phyloP scores from a whole-genome alignment of 2,797 vertebrate species.

The Cuculus canorus region DNA sequence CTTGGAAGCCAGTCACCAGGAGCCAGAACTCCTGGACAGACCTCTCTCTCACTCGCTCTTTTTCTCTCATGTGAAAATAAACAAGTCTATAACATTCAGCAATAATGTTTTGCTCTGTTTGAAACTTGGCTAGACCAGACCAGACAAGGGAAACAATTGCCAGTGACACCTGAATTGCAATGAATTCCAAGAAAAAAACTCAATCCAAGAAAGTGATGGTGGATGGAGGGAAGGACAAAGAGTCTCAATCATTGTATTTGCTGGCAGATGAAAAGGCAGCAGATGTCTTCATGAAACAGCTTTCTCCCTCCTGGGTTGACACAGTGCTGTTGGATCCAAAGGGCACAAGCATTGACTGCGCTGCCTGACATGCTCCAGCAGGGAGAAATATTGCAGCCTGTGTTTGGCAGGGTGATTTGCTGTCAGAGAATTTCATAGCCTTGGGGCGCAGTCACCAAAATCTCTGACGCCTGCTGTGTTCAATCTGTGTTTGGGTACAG shows the following conservation, averaged over 20 bases:
- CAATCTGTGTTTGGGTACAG: not conserved
- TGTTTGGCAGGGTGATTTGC: not conserved
- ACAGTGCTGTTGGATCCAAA: slow-evolving; percentile 6
- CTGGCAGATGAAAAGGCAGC: slow-evolving; percentile 45
- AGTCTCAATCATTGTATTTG: not conserved
- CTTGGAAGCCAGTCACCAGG: not conserved
- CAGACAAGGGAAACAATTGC: not conserved
- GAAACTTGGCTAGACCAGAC: not conserved
- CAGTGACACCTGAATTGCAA: not conserved
- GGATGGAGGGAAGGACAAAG: not conserved
- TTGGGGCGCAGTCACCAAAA: slow-evolving; percentile 32
- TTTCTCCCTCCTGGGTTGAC: not conserved
- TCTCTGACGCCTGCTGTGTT: not conserved
- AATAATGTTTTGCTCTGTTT: not conserved
- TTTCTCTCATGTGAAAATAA: not conserved
- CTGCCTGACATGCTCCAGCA: slow-evolving; percentile 20
- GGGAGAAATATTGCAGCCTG: slow-evolving; percentile 18
- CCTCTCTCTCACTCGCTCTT: not conserved
- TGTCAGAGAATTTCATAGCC: slow-evolving; percentile 37
- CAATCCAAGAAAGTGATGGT: not conserved
- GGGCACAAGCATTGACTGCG: not conserved
- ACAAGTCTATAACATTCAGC: not conserved
- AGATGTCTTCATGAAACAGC: slow-evolving; percentile 5
- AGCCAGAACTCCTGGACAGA: not conserved
- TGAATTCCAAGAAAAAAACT: not conserved